Evolutionary conservation across 2,113 vertebrate genomes (phyloP).

Genomic region (Indicator maculatus): DNA sequence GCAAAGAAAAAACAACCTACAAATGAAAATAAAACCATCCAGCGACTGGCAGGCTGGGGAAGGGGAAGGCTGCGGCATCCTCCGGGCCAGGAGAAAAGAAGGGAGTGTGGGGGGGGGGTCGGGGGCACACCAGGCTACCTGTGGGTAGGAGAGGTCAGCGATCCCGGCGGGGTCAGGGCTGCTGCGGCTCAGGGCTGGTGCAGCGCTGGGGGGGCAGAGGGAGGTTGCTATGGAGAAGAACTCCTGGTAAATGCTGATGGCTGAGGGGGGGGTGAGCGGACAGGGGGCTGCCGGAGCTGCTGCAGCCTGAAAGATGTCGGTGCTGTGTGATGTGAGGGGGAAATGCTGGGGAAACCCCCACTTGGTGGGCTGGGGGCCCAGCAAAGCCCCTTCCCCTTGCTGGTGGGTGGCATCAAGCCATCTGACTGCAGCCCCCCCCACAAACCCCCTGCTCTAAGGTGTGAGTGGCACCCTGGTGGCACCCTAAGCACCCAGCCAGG

Average conservation of each 20-base stretch:
- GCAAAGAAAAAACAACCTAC: neutral
- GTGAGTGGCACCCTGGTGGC: neutral
- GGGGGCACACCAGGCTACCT: slow-evolving; percentile 45
- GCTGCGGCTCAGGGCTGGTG: neutral
- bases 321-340: neutral
- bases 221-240: slow-evolving; percentile 67
- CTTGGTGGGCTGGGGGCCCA: neutral
- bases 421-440: neutral
- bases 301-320: neutral
- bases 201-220: neutral
- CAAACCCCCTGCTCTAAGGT: neutral
- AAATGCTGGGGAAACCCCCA: neutral
- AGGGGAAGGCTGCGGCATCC: neutral
- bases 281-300: neutral
- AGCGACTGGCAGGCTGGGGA: neutral
- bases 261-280: neutral
- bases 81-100: neutral
- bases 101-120: neutral
- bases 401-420: neutral
- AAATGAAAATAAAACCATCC: neutral
- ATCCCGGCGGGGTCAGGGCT: slow-evolving; percentile 55
- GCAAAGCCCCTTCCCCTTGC: neutral
- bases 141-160: slow-evolving; percentile 66
- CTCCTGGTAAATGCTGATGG: slow-evolving; percentile 65
- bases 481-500: neutral